A percentile compares a stretch with the other conserved stretches of the same genome.
These are phyloP conservation scores for Calephelis nemesis DNA, from an alignment of 1,140 invertebrate genomes.

Conservation along the genomic window DNA sequence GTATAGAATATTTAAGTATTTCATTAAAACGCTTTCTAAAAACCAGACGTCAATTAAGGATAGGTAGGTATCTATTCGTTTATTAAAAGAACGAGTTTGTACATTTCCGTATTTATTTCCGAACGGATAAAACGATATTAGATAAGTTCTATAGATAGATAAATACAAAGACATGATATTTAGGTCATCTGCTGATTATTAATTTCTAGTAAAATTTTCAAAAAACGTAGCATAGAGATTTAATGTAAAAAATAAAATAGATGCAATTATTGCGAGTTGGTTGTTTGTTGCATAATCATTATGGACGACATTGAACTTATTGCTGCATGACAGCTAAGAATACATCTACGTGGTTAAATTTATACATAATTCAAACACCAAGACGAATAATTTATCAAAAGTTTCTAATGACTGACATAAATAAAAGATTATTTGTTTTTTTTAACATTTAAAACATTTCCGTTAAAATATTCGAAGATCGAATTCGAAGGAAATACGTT, in stretches of 20 bases:
- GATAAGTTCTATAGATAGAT: too few species aligned
- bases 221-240: neutral
- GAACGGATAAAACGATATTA: too few species aligned
- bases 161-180: too few species aligned
- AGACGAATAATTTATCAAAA: neutral
- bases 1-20: too few species aligned
- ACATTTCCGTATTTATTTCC: too few species aligned
- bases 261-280: conserved; percentile 20
- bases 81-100: too few species aligned
- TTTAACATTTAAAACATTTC: conserved; percentile 53
- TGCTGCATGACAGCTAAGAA: conserved; percentile 25
- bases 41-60: too few species aligned
- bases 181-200: too few species aligned
- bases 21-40: too few species aligned
- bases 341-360: conserved; percentile 9
- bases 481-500: conserved; percentile 75
- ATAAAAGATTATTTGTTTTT: conserved; percentile 11
- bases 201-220: neutral
- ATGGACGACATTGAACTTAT: conserved; percentile 47
- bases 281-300: conserved; percentile 39
- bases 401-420: neutral
- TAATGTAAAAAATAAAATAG: conserved; percentile 11
- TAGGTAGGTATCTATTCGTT: too few species aligned
- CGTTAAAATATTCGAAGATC: conserved; percentile 76
- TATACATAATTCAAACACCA: conserved; percentile 8